A percentile compares a stretch with the other conserved stretches of the same genome.
phyloP scores from a whole-genome alignment of 2,797 vertebrate species.

The Eptatretus atami region DNA sequence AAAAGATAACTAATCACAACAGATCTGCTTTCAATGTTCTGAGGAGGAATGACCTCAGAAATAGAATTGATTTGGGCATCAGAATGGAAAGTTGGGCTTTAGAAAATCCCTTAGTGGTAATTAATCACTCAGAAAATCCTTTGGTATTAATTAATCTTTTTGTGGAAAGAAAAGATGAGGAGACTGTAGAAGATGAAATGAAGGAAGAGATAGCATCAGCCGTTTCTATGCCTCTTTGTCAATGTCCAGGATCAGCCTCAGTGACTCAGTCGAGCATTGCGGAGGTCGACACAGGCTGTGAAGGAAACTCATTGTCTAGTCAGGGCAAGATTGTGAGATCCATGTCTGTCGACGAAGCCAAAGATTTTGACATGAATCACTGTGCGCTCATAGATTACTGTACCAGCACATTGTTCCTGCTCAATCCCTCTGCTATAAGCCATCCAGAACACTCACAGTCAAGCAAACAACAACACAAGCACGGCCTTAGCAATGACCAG shows the following conservation, averaged over 20 bases:
- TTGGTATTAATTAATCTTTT: constrained; percentile 6
- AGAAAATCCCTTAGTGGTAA: constrained; percentile 5
- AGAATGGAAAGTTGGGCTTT: constrained; percentile 5
- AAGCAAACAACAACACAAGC: no score
- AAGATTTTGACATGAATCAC: constrained; percentile 1
- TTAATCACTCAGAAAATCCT: constrained; percentile 5
- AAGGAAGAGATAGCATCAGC: constrained; percentile 5
- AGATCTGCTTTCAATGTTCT: not conserved
- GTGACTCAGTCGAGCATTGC: constrained; percentile 5
- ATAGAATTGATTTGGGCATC: constrained; percentile 4
- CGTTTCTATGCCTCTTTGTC: constrained; percentile 4
- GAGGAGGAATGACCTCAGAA: not conserved
- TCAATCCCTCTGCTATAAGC: no score
- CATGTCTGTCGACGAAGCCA: constrained; percentile 1
- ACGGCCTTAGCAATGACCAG: no score
- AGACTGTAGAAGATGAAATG: constrained; percentile 4
- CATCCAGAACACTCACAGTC: no score
- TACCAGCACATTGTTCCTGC: no score
- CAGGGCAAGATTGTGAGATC: constrained; percentile 1
- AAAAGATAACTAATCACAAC: constrained; percentile 5
- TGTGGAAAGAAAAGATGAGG: constrained; percentile 1
- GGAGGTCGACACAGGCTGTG: constrained; percentile 4
- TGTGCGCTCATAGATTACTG: no score
- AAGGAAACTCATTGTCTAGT: constrained; percentile 4
- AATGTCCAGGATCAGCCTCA: constrained; percentile 4